Percentiles rank a stretch among this genome's conserved stretches.
Conservation (phyloP, 2,113 vertebrate species). For the Nothocercus julius region DNA sequence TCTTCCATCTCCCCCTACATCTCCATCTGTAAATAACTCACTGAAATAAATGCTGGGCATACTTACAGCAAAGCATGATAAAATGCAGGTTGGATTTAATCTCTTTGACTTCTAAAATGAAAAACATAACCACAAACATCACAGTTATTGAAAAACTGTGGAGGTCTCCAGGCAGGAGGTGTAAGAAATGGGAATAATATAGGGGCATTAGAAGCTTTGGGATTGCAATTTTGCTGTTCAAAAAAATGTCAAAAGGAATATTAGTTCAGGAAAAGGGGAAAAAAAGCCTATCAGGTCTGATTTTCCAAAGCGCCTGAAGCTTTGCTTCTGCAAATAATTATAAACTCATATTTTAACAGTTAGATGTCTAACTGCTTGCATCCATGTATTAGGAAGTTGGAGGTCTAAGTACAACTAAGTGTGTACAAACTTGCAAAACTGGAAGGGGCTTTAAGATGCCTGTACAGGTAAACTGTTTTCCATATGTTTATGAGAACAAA, state of each 20-base stretch:
- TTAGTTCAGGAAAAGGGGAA: neutral
- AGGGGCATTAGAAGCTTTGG: neutral
- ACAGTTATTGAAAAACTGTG: constrained; percentile 23
- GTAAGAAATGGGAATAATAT: constrained; percentile 31
- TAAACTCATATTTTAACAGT: neutral
- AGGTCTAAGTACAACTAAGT: constrained; percentile 16
- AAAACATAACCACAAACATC: constrained; percentile 19
- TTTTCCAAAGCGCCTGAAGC: neutral
- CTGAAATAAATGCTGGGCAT: constrained; percentile 61
- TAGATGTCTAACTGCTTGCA: constrained; percentile 8
- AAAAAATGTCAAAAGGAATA: constrained; percentile 3
- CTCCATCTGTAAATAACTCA: constrained; percentile 66
- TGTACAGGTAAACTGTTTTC: neutral
- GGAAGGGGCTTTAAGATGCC: neutral
- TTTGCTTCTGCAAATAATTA: constrained; percentile 53
- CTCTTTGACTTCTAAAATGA: constrained; percentile 50
- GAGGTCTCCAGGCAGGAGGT: neutral
- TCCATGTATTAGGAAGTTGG: constrained; percentile 7
- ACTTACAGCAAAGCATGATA: constrained; percentile 60
- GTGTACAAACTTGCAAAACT: neutral
- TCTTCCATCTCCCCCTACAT: constrained; percentile 57
- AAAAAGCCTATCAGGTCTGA: neutral
- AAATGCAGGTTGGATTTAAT: constrained; percentile 59
- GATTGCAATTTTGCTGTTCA: neutral
- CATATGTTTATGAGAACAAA: constrained; percentile 5